Evolutionary conservation across 2,113 vertebrate genomes (phyloP), one percentile per base, ranked within the genome.

Genomic region (Oxyura jamaicensis): DNA sequence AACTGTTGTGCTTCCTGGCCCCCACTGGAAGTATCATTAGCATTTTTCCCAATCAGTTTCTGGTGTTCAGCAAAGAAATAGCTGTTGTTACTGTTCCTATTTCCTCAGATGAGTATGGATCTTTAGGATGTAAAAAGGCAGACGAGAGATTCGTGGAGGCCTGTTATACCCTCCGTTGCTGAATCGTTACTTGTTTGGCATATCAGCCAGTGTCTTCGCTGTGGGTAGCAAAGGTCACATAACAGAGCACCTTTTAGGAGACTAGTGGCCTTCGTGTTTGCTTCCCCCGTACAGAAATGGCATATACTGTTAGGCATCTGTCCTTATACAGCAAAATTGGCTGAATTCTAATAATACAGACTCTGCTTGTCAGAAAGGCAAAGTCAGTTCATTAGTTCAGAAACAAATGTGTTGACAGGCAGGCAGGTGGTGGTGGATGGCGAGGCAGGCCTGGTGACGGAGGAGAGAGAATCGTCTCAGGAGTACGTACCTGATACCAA

Each of bases 11-110:
- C 42, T 35, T 42, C 35, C 58, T 46, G 78, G 22, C 18, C 31
- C 41, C 66, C 50, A 59, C 39, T 89, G 77, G 63, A 86, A 91
- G 25, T 39, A 35, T 83, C 87, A 71, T 83, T 58, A 91, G 73
- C 60, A 50, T 91, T 91, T 88, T 88, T 93, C 73, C 75, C 81
- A 73, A 18, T 94, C 58, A 76, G 84, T 86, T 83, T 23, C 46
- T 82, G 50, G 53, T 67, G 83, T 50, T 82, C 69, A 58, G 83
- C 48, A 56, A 72, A 93, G 83, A 82, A 92, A 63, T 91, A 96
- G 91, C 88, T 95, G 91, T 62, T 72, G n/a, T 91, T 84, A 76
- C 6, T 1, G 0, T 81, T 48, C 22, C 75, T 74, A 26, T 71
- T 94, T 93, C 44, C 62, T 82, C 69, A 73, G 77, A 66, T 75